phyloP scores from a whole-genome alignment of 2,113 vertebrate species.

The Boleophthalmus pectinirostris region DNA sequence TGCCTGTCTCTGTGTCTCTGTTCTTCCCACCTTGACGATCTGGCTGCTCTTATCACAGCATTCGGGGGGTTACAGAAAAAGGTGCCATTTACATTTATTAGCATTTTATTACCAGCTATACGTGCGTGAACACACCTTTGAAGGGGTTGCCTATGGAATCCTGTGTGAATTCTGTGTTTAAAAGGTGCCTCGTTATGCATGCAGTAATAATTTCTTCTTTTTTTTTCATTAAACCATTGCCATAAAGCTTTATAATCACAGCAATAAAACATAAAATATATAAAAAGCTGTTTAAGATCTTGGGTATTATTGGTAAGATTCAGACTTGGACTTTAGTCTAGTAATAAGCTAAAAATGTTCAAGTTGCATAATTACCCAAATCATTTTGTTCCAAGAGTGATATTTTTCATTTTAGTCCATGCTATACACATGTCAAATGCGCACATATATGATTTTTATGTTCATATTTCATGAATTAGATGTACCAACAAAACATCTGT shows the following conservation, averaged over 20 bases:
- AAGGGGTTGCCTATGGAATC: neutral
- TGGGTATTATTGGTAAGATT: neutral
- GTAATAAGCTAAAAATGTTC: neutral
- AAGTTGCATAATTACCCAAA: neutral
- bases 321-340: neutral
- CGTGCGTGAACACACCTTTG: neutral
- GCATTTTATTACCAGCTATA: conserved; percentile 5
- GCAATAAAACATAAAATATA: neutral
- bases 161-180: neutral
- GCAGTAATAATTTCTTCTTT: neutral
- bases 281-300: neutral
- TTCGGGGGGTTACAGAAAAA: neutral
- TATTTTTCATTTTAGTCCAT: too few relatives aligned
- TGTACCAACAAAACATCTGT: too few relatives aligned
- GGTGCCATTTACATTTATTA: conserved; percentile 4
- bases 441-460: neutral
- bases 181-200: neutral
- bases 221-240: neutral
- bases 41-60: neutral
- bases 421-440: too few relatives aligned
- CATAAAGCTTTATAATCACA: neutral
- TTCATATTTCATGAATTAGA: too few relatives aligned
- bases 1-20: neutral
- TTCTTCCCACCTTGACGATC: neutral
- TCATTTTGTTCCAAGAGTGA: neutral